A percentile compares a stretch with the other conserved stretches of the same genome.
Evolutionary conservation across 2,113 vertebrate genomes (phyloP).

Genomic region (Proteles cristata): DNA sequence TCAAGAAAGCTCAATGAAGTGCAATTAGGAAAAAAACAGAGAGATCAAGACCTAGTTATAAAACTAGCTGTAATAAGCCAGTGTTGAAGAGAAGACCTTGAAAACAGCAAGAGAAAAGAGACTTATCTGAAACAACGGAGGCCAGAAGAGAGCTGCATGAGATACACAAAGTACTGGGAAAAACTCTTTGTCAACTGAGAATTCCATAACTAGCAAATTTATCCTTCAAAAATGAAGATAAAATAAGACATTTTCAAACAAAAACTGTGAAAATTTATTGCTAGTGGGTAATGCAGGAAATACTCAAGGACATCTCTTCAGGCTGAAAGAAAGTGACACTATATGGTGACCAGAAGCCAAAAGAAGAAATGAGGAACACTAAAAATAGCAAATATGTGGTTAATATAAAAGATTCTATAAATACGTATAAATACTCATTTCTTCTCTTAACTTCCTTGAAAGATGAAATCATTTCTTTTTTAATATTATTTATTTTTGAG

Average conservation of each 20-base stretch:
- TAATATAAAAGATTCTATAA: background rate
- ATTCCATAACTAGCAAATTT: background rate
- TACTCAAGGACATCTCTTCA: background rate
- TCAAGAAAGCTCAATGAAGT: background rate
- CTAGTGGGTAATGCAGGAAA: background rate
- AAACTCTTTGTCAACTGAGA: background rate
- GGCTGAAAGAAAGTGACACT: background rate
- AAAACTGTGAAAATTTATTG: slow-evolving; percentile 37
- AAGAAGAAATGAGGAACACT: slow-evolving; percentile 12
- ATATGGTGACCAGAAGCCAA: background rate
- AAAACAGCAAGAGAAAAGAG: background rate
- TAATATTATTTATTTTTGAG: background rate
- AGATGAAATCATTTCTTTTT: background rate
- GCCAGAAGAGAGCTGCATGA: background rate
- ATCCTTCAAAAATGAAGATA: slow-evolving; percentile 9
- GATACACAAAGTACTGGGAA: background rate
- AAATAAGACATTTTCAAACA: background rate
- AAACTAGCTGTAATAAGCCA: background rate
- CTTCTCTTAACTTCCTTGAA: slow-evolving; percentile 29
- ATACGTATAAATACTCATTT: background rate
- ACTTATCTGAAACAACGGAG: background rate
- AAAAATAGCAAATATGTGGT: background rate
- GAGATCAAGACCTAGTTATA: background rate
- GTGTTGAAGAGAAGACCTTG: background rate
- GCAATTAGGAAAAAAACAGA: background rate